Evolutionary conservation across 2,888 invertebrate genomes (phyloP), one percentile per base, ranked within the genome.

Genomic region (Habroteleia sp.): DNA sequence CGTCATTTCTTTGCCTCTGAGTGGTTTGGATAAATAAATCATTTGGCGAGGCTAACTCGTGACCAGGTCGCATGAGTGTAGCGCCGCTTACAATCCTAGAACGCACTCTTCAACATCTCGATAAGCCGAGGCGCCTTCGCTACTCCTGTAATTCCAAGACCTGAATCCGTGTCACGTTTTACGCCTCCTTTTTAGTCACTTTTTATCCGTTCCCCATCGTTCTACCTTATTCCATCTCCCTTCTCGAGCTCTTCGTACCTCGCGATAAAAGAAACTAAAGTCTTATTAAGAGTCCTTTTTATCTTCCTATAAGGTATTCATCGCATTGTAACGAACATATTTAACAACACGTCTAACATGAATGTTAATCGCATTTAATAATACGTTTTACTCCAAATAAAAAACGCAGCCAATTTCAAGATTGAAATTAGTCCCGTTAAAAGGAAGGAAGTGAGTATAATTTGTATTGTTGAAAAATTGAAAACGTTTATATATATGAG

Each of bases 131-230:
- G 33, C 48, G 13, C 41, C 33, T 68, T 46, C 16, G 46, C 56
- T 48, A 11, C 69, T 68, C 50, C 48, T 68, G 58, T 68, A 68
- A 69, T 60, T 60, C 60, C 52, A 13, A 60, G 52, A 52, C 52
- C 60, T 48, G 50, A 60, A 69, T 60, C 60, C 69, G 60, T 52
- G 50, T 60, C 60, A 69, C 69, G 69, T 69, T 60, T 69, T 58
- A 20, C 68, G 58, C 58, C 41, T 42, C 52, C 27, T 44, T 39
- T 69, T 48, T 52, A 37, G 42, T 44, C 54, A 35, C 58, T 20
- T 68, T 20, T 48, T 16, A n/a, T 42, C 3, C n/a, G 1, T 8
- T 11, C 29, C 8, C 10, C n/a, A 16, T 13, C 17, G 8, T 13
- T 13, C 7, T 17, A 6, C n/a, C 14, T 8, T n/a, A 6, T 35